Evolutionary conservation across 1,140 invertebrate genomes (phyloP).

Genomic region (Globodera ellingtonae): DNA sequence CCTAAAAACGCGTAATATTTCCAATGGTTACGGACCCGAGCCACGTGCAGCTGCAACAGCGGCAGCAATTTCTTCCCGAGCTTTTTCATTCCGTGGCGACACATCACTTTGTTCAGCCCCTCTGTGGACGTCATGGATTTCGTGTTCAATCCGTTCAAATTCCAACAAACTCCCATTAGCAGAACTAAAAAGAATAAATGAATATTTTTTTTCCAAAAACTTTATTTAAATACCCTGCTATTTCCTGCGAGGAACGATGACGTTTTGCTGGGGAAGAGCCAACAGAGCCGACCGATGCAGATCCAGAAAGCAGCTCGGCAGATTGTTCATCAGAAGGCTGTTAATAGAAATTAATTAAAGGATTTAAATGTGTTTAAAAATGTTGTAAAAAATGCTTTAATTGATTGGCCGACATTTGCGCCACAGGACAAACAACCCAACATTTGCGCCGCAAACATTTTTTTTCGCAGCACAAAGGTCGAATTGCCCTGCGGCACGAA

Average conservation of each 20-base stretch:
- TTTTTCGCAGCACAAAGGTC: too few species aligned
- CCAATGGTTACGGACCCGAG: neutral
- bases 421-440: too few species aligned
- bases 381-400: too few species aligned
- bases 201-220: neutral
- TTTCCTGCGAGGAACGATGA: conserved; percentile 8
- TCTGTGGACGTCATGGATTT: neutral
- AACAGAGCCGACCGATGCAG: conserved; percentile 4
- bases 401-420: too few species aligned
- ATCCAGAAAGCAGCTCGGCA: neutral
- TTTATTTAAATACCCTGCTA: neutral
- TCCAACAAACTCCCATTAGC: conserved; percentile 31
- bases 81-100: neutral
- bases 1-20: neutral
- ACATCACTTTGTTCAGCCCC: neutral
- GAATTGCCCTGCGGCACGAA: too few species aligned
- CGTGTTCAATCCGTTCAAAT: conserved; percentile 29
- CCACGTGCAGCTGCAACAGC: neutral
- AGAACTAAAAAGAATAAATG: neutral
- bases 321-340: neutral
- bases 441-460: too few species aligned
- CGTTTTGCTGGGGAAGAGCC: conserved; percentile 20
- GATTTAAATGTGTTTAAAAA: too few species aligned
- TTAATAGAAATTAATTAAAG: too few species aligned
- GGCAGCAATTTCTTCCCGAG: conserved; percentile 25